Base-by-base conservation (phyloP, 2,888 invertebrate species). In the Tachina fera region DNA sequence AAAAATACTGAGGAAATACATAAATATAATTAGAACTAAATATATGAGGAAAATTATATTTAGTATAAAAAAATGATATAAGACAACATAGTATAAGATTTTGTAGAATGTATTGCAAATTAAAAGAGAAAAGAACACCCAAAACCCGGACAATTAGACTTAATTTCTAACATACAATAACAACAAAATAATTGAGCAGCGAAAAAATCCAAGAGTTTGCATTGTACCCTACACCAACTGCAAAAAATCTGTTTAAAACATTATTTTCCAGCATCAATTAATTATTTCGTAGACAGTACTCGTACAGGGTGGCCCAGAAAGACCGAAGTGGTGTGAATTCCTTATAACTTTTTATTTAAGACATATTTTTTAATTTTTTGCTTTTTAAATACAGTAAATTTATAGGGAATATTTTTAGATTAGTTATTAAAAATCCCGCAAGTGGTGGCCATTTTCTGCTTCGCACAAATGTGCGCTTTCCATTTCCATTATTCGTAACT, bases 71-170 rank as follows among this genome's bases (percentile, higher is more conserved):
- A 60, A 70, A 19, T 51, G 41, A 74, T 41, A 68, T 49, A 78
- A 81, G 60, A 67, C 67, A 78, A 68, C 76, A 67, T 56, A 43
- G 49, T 71, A 77, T 49, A 19, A 81, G 70, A 19, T 87, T 84
- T 76, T 87, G 87, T 79, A 84, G 84, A 80, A 75, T 61, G 58
- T 72, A 63, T 84, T 79, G 75, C 51, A 67, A 56, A 43, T 4
- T 19, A 65, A 56, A 63, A 79, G 2, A 58, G 2, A 31, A 58
- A 31, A 4, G 1, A 14, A 39, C 31, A 14, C 13, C 14, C 31
- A 4, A 56, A 41, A 58, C 16, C 47, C 31, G 31, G 1, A 31
- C 31, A 77, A 47, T 19, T 58, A 47, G 58, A 49, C 39, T 47
- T n/a, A 41, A 74, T 14, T 49, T 49, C 3, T 41, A n/a, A 60